Base-by-base conservation (phyloP, 2,797 vertebrate genomes). In the Botia almorhae region DNA sequence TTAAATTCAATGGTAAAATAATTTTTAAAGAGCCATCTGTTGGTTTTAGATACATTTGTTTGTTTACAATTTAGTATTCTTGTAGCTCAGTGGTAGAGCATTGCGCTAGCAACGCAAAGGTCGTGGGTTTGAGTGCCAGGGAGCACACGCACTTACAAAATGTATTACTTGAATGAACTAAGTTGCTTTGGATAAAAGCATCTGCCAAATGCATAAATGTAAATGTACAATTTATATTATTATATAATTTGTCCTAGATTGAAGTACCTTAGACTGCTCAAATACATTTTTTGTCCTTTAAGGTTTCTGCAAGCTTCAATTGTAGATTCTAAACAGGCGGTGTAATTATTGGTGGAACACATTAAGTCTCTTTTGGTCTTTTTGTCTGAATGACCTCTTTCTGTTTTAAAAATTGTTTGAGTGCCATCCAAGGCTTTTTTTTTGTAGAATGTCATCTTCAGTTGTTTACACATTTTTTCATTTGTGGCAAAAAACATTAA, bases 371-470 rank as follows among this genome's bases (percentile, higher is more conserved):
- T 78, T 63, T 61, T 71, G 50, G 8, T 33, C 33, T 71, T 74
- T 80, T 60, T 69, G 65, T 53, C 33, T 16, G 8, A 23, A 71
- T 43, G 53, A 63, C 1, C 13, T 48, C 19, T 82, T 56, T 33
- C 50, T 74, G 67, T 70, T 65, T 36, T 82, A 74, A 79, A 83
- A 26, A 61, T 65, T 56, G 23, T 65, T 82, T 78, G 72, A 76
- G 36, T 65, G 81, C 55, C 58, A 63, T 70, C 56, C 58, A 48
- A 64, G 53, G 36, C 60, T 26, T 11, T 58, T 19, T 19, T 3
- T 21, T 67, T 13, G 19, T 68, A 68, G n/a, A 46, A 46, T 46
- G 43, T 46, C 7, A 8, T 46, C 10, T 46, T 46, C 6, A 60
- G 16, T 21, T 36, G 60, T 67, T 76, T 43, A 5, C 55, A 46